Evolutionary conservation across 2,888 invertebrate genomes (phyloP), one percentile per base, ranked within the genome.

Genomic region (Melanophora roralis): DNA sequence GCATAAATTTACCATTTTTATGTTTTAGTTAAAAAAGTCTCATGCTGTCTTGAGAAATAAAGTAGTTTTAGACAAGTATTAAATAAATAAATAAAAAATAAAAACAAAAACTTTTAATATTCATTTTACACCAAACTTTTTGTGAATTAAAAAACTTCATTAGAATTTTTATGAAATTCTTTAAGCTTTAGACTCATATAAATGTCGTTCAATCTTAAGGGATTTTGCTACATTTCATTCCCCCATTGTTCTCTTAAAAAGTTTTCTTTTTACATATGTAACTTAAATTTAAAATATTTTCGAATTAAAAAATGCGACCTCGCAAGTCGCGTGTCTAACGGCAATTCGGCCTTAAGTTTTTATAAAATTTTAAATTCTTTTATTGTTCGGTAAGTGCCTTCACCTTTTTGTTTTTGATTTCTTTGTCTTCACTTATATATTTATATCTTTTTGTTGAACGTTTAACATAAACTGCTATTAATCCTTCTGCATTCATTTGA

Each of bases 281-380:
- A 57, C 57, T 21, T 34, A 27, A 38, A 38, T 51, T 34, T 14
- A 21, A 43, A 11, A 36, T 14, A 14, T 60, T 32, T 45, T 21
- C 2, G n/a, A 16, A 47, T 36, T 43, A 34, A 3, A 32, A 53
- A 64, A 16, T 11, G n/a, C n/a, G n/a, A n/a, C n/a, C n/a, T n/a
- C n/a, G n/a, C n/a, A 53, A 60, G 78, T 73, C 78, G 78, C 73
- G 78, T 78, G 73, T 57, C 62, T 43, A 9, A 38, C 34, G 43
- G 64, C 78, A 62, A 68, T 69, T 49, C 49, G 14, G n/a, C 19
- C 78, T 69, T 74, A 74, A 69, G 73, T 55, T 77, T 77, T 62
- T 45, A 34, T 40, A 36, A 6, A 68, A 78, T 62, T 38, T 32
- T 47, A 64, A 57, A 12, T 21, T 14, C 19, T 64, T 73, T 47